phyloP scores from a whole-genome alignment of 2,888 invertebrate genomes.

The Drosophila gaucha region DNA sequence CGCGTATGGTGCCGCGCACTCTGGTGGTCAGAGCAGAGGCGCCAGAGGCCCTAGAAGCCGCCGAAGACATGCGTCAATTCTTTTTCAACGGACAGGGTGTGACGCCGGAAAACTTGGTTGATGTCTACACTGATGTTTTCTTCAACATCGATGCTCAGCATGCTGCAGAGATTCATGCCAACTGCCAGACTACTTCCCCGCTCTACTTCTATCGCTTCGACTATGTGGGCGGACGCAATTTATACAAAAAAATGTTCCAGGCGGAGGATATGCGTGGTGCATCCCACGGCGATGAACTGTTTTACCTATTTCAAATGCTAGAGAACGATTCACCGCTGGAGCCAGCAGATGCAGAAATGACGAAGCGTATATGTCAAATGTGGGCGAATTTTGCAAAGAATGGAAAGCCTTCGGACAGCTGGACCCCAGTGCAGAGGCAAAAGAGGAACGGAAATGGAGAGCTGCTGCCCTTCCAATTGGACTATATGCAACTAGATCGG shows the following conservation, averaged over 20 bases:
- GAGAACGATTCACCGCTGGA: slow-evolving; percentile 49
- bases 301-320: slow-evolving; percentile 86
- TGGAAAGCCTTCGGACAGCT: slow-evolving; percentile 84
- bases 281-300: slow-evolving; percentile 87
- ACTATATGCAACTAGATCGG: slow-evolving; percentile 79
- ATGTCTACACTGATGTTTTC: slow-evolving; percentile 85
- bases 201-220: slow-evolving; percentile 87
- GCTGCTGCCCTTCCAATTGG: slow-evolving; percentile 57
- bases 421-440: slow-evolving; percentile 72
- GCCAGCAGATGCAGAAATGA: slow-evolving; percentile 76
- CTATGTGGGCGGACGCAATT: slow-evolving; percentile 86
- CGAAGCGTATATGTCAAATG: slow-evolving; percentile 85
- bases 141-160: slow-evolving; percentile 76
- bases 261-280: slow-evolving; percentile 86
- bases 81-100: slow-evolving; percentile 85
- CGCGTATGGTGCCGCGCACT: slow-evolving; percentile 79
- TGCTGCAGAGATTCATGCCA: slow-evolving; percentile 74
- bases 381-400: slow-evolving; percentile 88
- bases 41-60: slow-evolving; percentile 55
- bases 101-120: slow-evolving; percentile 84
- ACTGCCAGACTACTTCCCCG: slow-evolving; percentile 79
- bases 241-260: slow-evolving; percentile 85
- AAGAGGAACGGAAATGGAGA: slow-evolving; percentile 10
- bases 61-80: slow-evolving; percentile 76
- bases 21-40: slow-evolving; percentile 63